Conservation (phyloP, 1,140 invertebrate species). For the Chrysoperla carnea region DNA sequence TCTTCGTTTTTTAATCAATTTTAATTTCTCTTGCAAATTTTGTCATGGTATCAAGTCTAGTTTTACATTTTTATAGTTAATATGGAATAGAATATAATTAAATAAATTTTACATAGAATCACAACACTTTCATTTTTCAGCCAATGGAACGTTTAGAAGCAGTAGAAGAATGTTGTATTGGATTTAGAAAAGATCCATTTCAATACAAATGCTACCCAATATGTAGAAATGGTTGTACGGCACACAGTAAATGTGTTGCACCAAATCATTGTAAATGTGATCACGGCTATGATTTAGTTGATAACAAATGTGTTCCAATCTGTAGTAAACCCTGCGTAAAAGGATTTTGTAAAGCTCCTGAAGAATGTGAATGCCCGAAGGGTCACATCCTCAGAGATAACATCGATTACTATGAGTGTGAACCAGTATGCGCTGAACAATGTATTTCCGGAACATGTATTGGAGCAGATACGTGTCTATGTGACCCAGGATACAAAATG, state of each 20-base stretch:
- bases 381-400: conserved; percentile 8
- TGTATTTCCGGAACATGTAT: conserved; percentile 25
- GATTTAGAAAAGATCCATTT: conserved; percentile 12
- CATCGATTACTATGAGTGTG: conserved; percentile 16
- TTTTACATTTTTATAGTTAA: no score
- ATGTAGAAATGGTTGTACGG: conserved; percentile 13
- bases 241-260: conserved; percentile 16
- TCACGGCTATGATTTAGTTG: conserved; percentile 9
- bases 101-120: no score
- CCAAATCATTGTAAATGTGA: conserved; percentile 24
- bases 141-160: no score
- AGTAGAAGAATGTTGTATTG: conserved; percentile 5
- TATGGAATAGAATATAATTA: no score
- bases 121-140: no score
- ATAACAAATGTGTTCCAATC: conserved; percentile 6
- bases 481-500: conserved; percentile 22
- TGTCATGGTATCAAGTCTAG: no score
- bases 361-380: conserved; percentile 15
- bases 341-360: conserved; percentile 13
- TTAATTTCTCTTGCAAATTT: no score
- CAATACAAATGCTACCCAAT: conserved; percentile 16
- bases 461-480: conserved; percentile 24
- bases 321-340: conserved; percentile 3
- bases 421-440: conserved; percentile 21
- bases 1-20: no score